These are phyloP conservation scores for Lophochroa leadbeateri DNA, from an alignment of 2,113 vertebrate genomes.

Conservation along the genomic window DNA sequence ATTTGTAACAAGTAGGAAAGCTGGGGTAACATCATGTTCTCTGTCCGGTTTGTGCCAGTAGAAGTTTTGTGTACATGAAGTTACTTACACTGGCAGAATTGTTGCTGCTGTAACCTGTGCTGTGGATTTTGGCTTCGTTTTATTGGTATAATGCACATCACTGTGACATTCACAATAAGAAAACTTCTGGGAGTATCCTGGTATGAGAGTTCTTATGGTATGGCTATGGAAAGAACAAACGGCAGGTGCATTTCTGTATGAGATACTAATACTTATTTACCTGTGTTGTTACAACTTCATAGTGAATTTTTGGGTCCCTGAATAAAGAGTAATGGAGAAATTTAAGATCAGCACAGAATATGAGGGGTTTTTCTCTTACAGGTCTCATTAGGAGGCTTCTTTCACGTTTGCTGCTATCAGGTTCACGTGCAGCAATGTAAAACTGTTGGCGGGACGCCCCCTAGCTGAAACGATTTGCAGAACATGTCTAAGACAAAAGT, in stretches of 20 bases:
- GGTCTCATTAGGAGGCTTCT: background rate
- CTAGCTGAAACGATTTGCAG: constrained; percentile 14
- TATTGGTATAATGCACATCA: background rate
- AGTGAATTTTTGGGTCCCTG: background rate
- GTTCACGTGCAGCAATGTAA: background rate
- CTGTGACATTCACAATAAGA: background rate
- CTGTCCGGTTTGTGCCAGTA: background rate
- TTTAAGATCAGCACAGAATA: background rate
- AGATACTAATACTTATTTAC: background rate
- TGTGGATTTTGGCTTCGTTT: background rate
- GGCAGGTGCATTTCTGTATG: background rate
- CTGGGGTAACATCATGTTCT: background rate
- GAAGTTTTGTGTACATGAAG: background rate
- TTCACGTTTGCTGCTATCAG: background rate
- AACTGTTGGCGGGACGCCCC: background rate
- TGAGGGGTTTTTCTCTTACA: background rate
- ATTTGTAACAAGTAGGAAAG: background rate
- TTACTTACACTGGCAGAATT: background rate
- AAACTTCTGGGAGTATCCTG: background rate
- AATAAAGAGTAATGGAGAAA: background rate
- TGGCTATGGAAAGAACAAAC: background rate
- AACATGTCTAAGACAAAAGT: background rate
- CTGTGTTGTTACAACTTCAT: background rate
- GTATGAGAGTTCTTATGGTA: background rate
- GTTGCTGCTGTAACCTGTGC: background rate